Conservation (phyloP, 2,888 invertebrate genomes). For the Teleogryllus oceanicus region DNA sequence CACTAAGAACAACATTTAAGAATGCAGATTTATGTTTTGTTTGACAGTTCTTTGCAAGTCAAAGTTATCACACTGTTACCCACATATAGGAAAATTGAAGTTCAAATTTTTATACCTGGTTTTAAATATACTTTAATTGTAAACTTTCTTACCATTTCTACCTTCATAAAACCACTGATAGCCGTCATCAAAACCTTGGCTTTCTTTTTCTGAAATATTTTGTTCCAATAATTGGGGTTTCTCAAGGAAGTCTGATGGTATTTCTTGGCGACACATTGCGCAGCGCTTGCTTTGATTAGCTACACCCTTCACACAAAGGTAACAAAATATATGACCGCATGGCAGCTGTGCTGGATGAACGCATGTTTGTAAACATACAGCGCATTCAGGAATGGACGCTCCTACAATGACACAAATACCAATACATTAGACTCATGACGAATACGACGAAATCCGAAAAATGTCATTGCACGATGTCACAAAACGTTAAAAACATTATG, state of each 20-base stretch:
- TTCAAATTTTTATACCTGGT: too few relatives aligned
- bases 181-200: conserved; percentile 55
- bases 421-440: neutral
- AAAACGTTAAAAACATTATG: neutral
- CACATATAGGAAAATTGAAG: too few relatives aligned
- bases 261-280: conserved; percentile 88
- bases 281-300: conserved; percentile 82
- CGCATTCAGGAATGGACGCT: conserved; percentile 63
- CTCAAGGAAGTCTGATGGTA: conserved; percentile 83
- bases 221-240: conserved; percentile 68
- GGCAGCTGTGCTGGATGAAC: conserved; percentile 90
- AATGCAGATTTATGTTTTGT: too few relatives aligned
- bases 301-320: conserved; percentile 90
- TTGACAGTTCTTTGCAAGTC: too few relatives aligned
- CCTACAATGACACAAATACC: conserved; percentile 1
- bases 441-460: too few relatives aligned
- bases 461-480: too few relatives aligned
- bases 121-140: too few relatives aligned
- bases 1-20: too few relatives aligned
- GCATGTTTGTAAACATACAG: conserved; percentile 86
- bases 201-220: conserved; percentile 44
- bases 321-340: conserved; percentile 94
- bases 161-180: conserved; percentile 97
- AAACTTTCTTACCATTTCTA: conserved; percentile 67
- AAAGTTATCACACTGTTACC: too few relatives aligned